Conservation (phyloP, 1,140 invertebrate genomes). For the Philaenus spumarius region DNA sequence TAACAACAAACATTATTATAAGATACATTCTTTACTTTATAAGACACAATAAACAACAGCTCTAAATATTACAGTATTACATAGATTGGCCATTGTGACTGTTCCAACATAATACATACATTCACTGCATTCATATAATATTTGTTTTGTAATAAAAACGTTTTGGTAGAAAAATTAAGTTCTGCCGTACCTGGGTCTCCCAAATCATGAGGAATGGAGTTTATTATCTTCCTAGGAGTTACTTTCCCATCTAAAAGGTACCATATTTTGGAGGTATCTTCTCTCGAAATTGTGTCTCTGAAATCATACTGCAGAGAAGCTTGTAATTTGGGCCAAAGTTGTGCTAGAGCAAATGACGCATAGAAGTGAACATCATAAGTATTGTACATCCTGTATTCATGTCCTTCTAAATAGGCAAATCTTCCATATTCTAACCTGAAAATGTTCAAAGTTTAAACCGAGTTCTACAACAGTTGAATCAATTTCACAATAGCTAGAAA, state of each 20-base stretch:
- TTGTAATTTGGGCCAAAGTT: slow-evolving; percentile 90
- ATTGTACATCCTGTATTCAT: slow-evolving; percentile 94
- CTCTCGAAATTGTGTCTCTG: slow-evolving; percentile 53
- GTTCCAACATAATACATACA: too few relatives aligned
- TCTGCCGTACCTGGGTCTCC: slow-evolving; percentile 75
- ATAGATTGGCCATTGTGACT: too few relatives aligned
- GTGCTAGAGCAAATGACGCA: slow-evolving; percentile 80
- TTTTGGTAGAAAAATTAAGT: too few relatives aligned
- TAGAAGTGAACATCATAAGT: slow-evolving; percentile 97
- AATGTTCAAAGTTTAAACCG: too few relatives aligned
- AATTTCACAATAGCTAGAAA: too few relatives aligned
- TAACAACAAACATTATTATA: too few relatives aligned
- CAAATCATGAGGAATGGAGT: slow-evolving; percentile 83
- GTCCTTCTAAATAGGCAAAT: slow-evolving; percentile 79
- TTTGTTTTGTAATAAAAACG: too few relatives aligned
- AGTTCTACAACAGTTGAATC: too few relatives aligned
- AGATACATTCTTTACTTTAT: too few relatives aligned
- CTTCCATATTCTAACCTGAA: slow-evolving; percentile 62
- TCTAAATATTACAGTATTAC: too few relatives aligned
- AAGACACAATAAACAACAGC: too few relatives aligned
- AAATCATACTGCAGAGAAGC: slow-evolving; percentile 81
- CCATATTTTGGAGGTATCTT: slow-evolving; percentile 48
- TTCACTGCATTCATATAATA: too few relatives aligned
- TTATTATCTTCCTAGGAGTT: slow-evolving; percentile 57
- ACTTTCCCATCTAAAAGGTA: slow-evolving; percentile 57